These are phyloP conservation scores for Bombylius major DNA, from an alignment of 2,888 invertebrate species.

Conservation along the genomic window DNA sequence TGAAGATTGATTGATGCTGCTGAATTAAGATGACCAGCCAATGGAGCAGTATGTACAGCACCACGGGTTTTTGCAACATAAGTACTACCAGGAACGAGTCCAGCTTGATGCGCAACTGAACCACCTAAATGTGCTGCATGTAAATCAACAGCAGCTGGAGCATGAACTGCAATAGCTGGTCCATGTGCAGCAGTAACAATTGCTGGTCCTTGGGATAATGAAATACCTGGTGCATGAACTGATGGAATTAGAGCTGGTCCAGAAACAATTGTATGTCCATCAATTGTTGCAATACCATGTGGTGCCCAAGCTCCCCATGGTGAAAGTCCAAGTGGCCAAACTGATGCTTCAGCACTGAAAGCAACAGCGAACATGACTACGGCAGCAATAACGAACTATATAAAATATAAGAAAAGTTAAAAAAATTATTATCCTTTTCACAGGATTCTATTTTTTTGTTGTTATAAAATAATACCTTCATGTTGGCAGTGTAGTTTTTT, in stretches of 20 bases:
- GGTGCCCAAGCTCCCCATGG: constrained; percentile 21
- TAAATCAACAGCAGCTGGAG: constrained; percentile 13
- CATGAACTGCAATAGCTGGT: neutral
- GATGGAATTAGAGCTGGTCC: constrained; percentile 12
- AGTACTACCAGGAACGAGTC: constrained; percentile 32
- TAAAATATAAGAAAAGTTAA: constrained; percentile 7
- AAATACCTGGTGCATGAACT: constrained; percentile 5
- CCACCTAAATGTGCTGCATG: constrained; percentile 30
- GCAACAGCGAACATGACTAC: constrained; percentile 33
- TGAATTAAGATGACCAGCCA: constrained; percentile 39
- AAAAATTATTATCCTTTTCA: too few species aligned
- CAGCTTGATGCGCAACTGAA: constrained; percentile 34
- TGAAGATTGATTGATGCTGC: constrained; percentile 39
- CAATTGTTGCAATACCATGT: constrained; percentile 9
- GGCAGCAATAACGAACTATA: constrained; percentile 23
- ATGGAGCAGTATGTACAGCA: constrained; percentile 41
- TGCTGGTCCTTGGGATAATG: neutral
- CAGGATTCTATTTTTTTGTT: too few species aligned
- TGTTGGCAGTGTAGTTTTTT: neutral
- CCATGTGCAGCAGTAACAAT: neutral
- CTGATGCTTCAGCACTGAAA: constrained; percentile 30
- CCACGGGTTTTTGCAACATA: constrained; percentile 45
- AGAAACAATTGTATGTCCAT: constrained; percentile 20
- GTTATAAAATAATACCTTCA: neutral
- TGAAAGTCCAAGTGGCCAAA: constrained; percentile 18